These are phyloP conservation scores for Acrobasis repandana DNA, from an alignment of 2,888 invertebrate genomes.

Conservation along the genomic window DNA sequence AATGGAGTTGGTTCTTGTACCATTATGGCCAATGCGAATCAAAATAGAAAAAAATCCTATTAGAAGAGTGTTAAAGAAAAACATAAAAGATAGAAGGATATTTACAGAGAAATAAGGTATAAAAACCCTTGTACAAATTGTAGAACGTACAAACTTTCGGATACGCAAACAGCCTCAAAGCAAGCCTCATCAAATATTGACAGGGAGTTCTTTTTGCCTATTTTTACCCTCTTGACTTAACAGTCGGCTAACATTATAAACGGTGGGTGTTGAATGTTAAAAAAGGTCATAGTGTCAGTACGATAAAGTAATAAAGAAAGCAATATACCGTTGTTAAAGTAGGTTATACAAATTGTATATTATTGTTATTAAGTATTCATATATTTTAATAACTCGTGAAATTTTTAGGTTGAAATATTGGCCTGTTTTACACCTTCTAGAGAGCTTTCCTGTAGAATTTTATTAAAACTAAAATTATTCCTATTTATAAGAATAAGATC, in stretches of 20 bases:
- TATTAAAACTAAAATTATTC: background rate
- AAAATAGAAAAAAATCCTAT: no score
- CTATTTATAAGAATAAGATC: background rate
- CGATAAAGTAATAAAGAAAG: no score
- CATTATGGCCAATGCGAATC: no score
- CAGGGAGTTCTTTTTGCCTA: slow-evolving; percentile 1
- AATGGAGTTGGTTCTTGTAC: no score
- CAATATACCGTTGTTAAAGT: no score
- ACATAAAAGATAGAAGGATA: background rate
- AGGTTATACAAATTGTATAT: no score
- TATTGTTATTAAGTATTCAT: no score
- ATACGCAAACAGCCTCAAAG: slow-evolving; percentile 10
- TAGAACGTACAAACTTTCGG: slow-evolving; percentile 11
- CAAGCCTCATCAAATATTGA: slow-evolving; percentile 17
- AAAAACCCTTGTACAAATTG: background rate
- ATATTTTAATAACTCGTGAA: no score
- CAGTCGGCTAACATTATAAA: slow-evolving; percentile 4
- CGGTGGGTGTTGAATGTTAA: background rate
- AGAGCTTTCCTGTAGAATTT: background rate
- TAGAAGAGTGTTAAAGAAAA: no score
- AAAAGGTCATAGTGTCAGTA: background rate
- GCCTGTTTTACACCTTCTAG: background rate
- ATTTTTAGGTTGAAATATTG: no score
- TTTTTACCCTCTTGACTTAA: slow-evolving; percentile 8
- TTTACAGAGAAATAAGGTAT: no score